These are phyloP conservation scores for Dendrophyllia cribrosa DNA, from an alignment of 64 coral and sea anemone species.

Conservation along the genomic window DNA sequence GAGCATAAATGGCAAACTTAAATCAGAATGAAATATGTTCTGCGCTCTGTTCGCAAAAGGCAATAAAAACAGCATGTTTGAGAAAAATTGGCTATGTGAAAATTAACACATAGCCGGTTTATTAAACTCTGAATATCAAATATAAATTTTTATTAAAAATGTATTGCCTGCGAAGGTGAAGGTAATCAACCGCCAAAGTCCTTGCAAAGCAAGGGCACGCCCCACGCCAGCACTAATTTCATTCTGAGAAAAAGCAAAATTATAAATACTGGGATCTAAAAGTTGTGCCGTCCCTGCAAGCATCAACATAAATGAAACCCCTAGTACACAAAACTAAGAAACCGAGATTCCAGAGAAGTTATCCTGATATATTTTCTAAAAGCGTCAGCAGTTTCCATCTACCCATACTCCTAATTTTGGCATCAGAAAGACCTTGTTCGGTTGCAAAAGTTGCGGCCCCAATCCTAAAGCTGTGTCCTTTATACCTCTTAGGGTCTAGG, in stretches of 20 bases:
- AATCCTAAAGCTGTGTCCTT: constrained; percentile 23
- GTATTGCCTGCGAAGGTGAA: too few species aligned
- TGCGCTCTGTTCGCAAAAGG: too few species aligned
- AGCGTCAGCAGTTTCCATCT: constrained; percentile 28
- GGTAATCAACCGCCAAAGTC: too few species aligned
- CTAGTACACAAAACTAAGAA: neutral
- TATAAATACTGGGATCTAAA: neutral
- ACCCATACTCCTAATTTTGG: constrained; percentile 11
- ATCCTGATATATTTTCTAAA: constrained; percentile 4
- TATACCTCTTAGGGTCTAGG: neutral
- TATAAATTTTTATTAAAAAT: too few species aligned
- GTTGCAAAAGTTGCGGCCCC: constrained; percentile 16
- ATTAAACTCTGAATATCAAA: too few species aligned
- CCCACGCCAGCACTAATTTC: neutral
- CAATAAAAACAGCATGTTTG: too few species aligned
- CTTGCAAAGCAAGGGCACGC: neutral
- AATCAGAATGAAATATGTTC: too few species aligned
- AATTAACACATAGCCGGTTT: too few species aligned
- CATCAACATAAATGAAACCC: neutral
- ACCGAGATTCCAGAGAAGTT: constrained; percentile 18
- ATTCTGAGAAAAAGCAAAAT: neutral
- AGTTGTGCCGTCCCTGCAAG: neutral
- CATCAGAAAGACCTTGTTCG: constrained; percentile 3
- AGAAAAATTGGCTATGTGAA: too few species aligned
- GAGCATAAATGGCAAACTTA: too few species aligned